Percentiles rank a stretch among this genome's conserved stretches.
Evolutionary conservation across 2,113 vertebrate genomes (phyloP).

Genomic region (Vimba vimba): DNA sequence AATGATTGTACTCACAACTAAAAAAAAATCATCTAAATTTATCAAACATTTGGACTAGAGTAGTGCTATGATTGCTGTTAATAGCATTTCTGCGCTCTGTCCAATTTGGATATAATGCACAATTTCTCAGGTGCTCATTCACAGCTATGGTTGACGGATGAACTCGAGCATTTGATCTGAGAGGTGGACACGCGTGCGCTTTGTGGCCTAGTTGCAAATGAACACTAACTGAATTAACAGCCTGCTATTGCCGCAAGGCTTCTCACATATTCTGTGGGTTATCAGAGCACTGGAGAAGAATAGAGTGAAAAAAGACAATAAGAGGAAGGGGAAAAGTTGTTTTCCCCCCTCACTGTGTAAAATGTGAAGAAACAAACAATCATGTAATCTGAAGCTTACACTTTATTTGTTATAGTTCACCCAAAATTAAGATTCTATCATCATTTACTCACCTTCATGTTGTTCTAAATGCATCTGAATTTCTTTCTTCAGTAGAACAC

Average conservation of each 20-base stretch:
- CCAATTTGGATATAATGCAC: conserved; percentile 9
- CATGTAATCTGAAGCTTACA: neutral
- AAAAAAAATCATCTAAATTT: neutral
- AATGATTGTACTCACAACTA: conserved; percentile 12
- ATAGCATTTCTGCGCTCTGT: neutral
- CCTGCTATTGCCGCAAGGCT: conserved; percentile 45
- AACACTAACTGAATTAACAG: conserved; percentile 54
- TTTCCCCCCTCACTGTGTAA: neutral
- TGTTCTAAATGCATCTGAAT: neutral
- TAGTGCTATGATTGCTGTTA: conserved; percentile 7
- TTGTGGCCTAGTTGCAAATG: conserved; percentile 41
- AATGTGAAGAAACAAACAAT: neutral
- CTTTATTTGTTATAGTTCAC: neutral
- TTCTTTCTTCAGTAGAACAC: neutral
- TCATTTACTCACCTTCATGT: neutral
- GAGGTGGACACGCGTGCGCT: conserved; percentile 36
- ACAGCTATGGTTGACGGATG: neutral
- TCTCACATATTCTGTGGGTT: conserved; percentile 46
- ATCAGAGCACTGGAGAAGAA: conserved; percentile 43
- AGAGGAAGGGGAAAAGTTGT: neutral
- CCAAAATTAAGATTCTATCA: neutral
- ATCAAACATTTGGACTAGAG: conserved; percentile 19
- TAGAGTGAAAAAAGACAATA: neutral
- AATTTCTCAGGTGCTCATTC: conserved; percentile 9
- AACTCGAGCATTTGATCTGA: conserved; percentile 24